phyloP scores from a whole-genome alignment of 2,113 vertebrate species.

The Polyodon spathula region DNA sequence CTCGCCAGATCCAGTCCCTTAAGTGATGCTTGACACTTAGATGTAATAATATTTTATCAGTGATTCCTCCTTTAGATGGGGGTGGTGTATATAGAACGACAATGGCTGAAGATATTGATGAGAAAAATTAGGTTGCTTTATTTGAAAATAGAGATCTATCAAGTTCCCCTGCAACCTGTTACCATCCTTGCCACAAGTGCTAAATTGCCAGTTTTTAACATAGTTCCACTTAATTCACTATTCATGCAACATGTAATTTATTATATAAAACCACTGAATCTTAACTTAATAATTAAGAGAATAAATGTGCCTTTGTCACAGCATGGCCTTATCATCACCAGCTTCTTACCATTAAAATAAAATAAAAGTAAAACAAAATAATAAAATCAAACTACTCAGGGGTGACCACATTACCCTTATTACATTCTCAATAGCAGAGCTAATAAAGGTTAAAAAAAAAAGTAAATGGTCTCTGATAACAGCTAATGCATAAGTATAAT shows the following conservation, averaged over 20 bases:
- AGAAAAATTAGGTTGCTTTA: too few species aligned
- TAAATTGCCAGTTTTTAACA: too few species aligned
- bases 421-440: conserved; percentile 3
- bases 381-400: conserved; percentile 3
- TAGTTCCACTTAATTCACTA: too few species aligned
- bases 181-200: background rate
- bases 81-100: too few species aligned
- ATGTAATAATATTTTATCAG: too few species aligned
- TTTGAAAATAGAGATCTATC: conserved; percentile 21
- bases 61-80: too few species aligned
- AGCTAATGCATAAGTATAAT: conserved; percentile 7
- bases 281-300: background rate
- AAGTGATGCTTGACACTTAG: too few species aligned
- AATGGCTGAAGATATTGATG: too few species aligned
- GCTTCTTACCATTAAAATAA: conserved; percentile 3
- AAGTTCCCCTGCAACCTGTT: conserved; percentile 18
- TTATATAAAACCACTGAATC: too few species aligned
- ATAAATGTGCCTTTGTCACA: background rate
- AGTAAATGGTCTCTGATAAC: conserved; percentile 5
- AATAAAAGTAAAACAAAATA: conserved; percentile 5
- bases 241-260: too few species aligned
- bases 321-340: background rate
- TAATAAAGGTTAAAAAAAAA: conserved; percentile 2
- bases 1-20: too few species aligned
- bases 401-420: conserved; percentile 7